Conservation (phyloP, 2,797 vertebrate species). For the Fundulus diaphanus region DNA sequence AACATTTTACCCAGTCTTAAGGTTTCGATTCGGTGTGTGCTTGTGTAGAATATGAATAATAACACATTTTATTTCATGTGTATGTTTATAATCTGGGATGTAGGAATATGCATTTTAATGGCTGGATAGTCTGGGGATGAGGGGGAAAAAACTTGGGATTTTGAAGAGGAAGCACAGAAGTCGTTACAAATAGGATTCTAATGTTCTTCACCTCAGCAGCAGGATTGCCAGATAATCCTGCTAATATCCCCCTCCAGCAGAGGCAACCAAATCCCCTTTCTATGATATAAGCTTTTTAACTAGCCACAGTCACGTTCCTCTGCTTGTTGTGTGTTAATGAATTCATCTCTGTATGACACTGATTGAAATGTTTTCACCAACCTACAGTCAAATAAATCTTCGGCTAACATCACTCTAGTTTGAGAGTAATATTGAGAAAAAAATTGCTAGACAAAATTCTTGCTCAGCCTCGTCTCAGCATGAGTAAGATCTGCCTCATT, state of each 20-base stretch:
- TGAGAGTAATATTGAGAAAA: slow-evolving; percentile 22
- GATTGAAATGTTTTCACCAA: slow-evolving; percentile 18
- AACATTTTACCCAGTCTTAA: neutral
- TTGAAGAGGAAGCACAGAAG: slow-evolving; percentile 45
- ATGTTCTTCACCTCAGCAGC: slow-evolving; percentile 70
- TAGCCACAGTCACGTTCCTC: slow-evolving; percentile 43
- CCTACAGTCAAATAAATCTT: slow-evolving; percentile 14
- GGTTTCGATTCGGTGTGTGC: neutral
- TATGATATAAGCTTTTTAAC: slow-evolving; percentile 72
- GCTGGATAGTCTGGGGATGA: slow-evolving; percentile 37
- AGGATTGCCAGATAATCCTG: slow-evolving; percentile 75
- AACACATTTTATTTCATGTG: neutral
- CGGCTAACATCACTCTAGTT: slow-evolving; percentile 12
- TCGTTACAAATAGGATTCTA: slow-evolving; percentile 71
- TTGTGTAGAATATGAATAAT: neutral
- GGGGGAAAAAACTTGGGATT: slow-evolving; percentile 42
- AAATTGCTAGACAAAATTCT: neutral
- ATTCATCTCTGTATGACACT: slow-evolving; percentile 27
- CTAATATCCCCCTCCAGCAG: slow-evolving; percentile 71
- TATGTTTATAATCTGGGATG: slow-evolving; percentile 36
- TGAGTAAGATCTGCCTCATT: neutral
- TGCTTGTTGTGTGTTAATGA: neutral
- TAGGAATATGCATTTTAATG: slow-evolving; percentile 57
- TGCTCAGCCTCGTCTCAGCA: neutral
- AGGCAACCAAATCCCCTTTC: slow-evolving; percentile 62